phyloP scores from a whole-genome alignment of 2,113 vertebrate genomes.

The Nothocercus nigrocapillus region DNA sequence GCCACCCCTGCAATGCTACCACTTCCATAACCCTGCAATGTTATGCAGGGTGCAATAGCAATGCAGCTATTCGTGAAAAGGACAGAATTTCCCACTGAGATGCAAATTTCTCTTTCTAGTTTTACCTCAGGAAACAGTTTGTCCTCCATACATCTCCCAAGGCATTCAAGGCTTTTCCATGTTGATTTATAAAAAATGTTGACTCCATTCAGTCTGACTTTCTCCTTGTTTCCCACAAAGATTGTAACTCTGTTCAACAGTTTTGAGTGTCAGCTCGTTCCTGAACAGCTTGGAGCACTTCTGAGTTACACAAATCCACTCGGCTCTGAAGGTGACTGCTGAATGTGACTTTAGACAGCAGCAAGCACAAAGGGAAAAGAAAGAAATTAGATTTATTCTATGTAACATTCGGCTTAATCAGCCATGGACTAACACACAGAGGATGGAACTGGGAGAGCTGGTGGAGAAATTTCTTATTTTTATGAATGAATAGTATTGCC shows the following conservation, averaged over 20 bases:
- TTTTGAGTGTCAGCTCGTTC: neutral
- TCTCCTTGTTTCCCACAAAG: neutral
- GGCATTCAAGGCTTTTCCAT: neutral
- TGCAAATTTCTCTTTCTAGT: neutral
- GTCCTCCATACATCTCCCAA: neutral
- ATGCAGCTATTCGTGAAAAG: neutral
- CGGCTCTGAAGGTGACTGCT: neutral
- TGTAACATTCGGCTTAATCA: conserved; percentile 3
- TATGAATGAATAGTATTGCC: neutral
- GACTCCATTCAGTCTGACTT: neutral
- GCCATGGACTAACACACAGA: neutral
- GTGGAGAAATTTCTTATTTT: neutral
- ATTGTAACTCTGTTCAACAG: neutral
- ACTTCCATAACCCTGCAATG: neutral
- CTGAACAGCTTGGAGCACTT: neutral
- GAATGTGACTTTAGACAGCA: neutral
- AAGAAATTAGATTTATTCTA: neutral
- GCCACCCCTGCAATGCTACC: neutral
- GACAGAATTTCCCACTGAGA: neutral
- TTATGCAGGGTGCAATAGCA: accelerated
- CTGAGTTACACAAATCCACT: neutral
- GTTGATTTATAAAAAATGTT: neutral
- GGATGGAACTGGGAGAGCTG: neutral
- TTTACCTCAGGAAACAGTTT: neutral
- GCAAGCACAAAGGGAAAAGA: neutral